Evolutionary conservation across 2,797 vertebrate species (phyloP).

Genomic region (Gobio occitaniae): DNA sequence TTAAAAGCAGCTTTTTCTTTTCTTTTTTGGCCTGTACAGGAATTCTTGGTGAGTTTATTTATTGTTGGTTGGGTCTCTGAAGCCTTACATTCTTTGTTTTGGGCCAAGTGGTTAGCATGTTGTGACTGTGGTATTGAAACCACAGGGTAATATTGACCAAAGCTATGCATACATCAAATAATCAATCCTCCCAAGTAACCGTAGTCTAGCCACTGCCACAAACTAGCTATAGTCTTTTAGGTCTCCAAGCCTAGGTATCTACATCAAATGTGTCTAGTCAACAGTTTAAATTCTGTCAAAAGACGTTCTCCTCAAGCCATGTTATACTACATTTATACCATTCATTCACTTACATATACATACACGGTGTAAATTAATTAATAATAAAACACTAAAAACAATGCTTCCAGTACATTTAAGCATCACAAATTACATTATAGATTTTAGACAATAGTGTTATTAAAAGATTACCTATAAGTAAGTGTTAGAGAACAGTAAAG

Average conservation of each 20-base stretch:
- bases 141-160: slow-evolving; percentile 44
- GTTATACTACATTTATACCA: background rate
- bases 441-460: background rate
- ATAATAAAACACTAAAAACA: background rate
- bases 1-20: slow-evolving; percentile 11
- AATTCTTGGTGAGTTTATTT: slow-evolving; percentile 34
- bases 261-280: background rate
- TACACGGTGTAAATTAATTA: background rate
- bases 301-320: background rate
- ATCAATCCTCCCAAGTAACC: slow-evolving; percentile 27
- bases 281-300: slow-evolving; percentile 1
- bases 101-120: slow-evolving; percentile 9
- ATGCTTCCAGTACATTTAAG: no score
- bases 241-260: background rate
- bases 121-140: slow-evolving; percentile 33
- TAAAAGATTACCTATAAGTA: background rate
- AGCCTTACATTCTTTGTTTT: slow-evolving; percentile 20
- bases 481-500: background rate
- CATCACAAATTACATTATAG: background rate
- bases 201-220: background rate
- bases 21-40: background rate
- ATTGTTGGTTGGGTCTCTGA: slow-evolving; percentile 5
- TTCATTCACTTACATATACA: background rate
- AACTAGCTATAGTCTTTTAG: background rate
- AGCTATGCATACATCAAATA: slow-evolving; percentile 37